These are phyloP conservation scores for Coremacera marginata DNA, from an alignment of 2,888 invertebrate genomes.

Conservation along the genomic window DNA sequence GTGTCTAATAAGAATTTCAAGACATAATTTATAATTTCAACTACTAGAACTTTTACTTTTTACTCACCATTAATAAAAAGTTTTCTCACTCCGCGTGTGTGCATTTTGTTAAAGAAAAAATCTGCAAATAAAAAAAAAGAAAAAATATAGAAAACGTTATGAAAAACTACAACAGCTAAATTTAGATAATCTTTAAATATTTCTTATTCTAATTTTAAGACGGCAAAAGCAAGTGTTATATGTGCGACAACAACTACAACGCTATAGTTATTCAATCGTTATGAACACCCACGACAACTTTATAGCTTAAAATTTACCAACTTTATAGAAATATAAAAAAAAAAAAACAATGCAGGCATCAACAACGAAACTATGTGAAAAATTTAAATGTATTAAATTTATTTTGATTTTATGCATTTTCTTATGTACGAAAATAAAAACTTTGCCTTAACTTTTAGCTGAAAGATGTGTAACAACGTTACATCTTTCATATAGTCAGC, in stretches of 20 bases:
- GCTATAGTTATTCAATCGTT: no score
- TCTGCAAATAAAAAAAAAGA: constrained; percentile 53
- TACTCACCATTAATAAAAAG: constrained; percentile 58
- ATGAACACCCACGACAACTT: no score
- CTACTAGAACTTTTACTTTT: background rate
- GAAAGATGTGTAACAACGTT: background rate
- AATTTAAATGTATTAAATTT: no score
- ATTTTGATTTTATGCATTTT: no score
- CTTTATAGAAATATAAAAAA: no score
- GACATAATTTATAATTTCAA: background rate
- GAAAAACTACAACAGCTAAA: background rate
- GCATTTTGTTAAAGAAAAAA: constrained; percentile 58
- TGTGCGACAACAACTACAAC: background rate
- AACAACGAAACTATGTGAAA: no score
- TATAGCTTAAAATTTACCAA: no score
- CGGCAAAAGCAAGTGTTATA: no score
- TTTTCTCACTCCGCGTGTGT: constrained; percentile 49
- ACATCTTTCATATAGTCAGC: background rate
- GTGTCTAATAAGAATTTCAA: no score
- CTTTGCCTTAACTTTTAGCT: no score
- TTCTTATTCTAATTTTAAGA: background rate
- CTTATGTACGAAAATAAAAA: no score
- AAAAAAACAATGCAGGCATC: no score
- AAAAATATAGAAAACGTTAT: background rate
- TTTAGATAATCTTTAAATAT: background rate